A percentile compares a stretch with the other conserved stretches of the same genome.
These are phyloP conservation scores for Galagoides demidoff DNA, from an alignment of 2,797 vertebrate genomes.

Conservation along the genomic window DNA sequence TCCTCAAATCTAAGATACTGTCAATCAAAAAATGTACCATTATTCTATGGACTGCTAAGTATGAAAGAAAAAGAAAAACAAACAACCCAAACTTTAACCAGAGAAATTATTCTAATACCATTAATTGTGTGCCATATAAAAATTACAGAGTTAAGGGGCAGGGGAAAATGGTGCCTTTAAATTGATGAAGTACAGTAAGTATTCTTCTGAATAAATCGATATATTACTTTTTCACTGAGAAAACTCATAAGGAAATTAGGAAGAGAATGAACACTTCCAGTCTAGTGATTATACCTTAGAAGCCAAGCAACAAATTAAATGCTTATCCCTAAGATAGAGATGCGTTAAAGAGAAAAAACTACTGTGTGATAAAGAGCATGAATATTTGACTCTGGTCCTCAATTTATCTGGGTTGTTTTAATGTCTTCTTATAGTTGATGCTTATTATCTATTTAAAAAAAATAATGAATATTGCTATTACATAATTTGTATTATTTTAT, in stretches of 20 bases:
- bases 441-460: background rate
- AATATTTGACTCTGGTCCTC: background rate
- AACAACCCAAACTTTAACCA: background rate
- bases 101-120: background rate
- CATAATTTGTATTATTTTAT: background rate
- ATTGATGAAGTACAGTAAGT: slow-evolving; percentile 9
- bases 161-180: background rate
- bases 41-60: background rate
- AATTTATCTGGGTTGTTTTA: background rate
- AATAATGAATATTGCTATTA: background rate
- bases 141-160: background rate
- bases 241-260: background rate
- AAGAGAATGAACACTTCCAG: background rate
- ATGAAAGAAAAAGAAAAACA: background rate
- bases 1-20: background rate
- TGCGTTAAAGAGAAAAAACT: background rate
- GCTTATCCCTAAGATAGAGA: background rate
- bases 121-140: background rate
- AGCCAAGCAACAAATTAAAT: background rate
- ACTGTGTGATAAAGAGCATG: background rate
- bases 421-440: background rate
- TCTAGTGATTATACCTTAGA: background rate
- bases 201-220: background rate
- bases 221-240: background rate
- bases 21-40: background rate